Conservation (phyloP, 2,113 vertebrate species). For the Stegostoma tigrinum region DNA sequence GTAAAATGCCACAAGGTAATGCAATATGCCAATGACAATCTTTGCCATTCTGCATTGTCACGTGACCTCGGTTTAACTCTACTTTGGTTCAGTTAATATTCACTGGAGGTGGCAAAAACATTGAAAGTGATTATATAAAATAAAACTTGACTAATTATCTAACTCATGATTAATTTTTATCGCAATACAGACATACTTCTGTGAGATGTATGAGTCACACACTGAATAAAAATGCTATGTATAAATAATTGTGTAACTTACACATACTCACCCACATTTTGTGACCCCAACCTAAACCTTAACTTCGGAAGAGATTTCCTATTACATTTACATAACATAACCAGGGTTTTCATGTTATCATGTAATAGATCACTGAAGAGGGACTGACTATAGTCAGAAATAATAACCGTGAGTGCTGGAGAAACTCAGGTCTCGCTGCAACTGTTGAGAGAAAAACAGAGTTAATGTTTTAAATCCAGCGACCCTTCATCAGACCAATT, state of each 20-base stretch:
- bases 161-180: neutral
- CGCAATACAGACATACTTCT: neutral
- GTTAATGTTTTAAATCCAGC: too few relatives aligned
- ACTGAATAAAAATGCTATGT: neutral
- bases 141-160: constrained; percentile 14
- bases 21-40: neutral
- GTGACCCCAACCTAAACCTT: neutral
- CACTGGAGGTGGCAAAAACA: neutral
- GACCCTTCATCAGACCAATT: neutral
- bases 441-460: too few relatives aligned
- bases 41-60: neutral
- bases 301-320: neutral
- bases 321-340: too few relatives aligned
- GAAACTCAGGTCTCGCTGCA: too few relatives aligned
- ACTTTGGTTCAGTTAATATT: neutral
- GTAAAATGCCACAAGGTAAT: constrained; percentile 34
- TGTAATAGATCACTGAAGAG: neutral
- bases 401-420: too few relatives aligned
- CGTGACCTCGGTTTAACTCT: neutral
- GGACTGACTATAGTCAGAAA: neutral
- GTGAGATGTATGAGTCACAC: neutral
- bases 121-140: neutral
- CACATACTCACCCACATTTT: neutral
- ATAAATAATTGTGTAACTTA: neutral
- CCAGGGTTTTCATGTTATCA: neutral